Base-by-base conservation (phyloP, 2,888 invertebrate species). In the Colostygia pectinataria region DNA sequence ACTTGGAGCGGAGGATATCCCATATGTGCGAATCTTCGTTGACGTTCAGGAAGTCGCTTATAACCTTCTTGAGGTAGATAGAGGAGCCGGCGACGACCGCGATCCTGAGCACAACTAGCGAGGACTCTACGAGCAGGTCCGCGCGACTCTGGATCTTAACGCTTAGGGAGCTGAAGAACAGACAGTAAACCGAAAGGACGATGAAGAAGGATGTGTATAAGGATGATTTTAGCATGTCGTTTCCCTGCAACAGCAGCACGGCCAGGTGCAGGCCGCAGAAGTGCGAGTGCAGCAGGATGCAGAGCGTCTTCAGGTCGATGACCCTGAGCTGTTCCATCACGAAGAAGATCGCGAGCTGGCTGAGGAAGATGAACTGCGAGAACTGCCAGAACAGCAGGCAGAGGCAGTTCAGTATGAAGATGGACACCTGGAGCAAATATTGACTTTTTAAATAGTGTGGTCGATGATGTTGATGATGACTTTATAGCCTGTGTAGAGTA, bases 341-440 rank as follows among this genome's bases (percentile, higher is more conserved):
- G 65, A 95, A 93, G 56, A 97, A 90, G 2, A 95, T 94, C 3
- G 94, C 79, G 0, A 93, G 90, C 77, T 97, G 96, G 0, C 95
- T 95, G 2, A 94, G 89, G 62, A 96, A 92, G 46, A 96, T 93
- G 68, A 97, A 95, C 65, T 96, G 96, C 0, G 96, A 93, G 86
- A 97, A 96, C 80, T 97, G 95, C 94, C 96, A 95, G 60, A 92
- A 92, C 0, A 93, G 74, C 0, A 93, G 76, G 53, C 92, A 91
- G 0, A 91, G 60, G 41, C 81, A 79, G 70, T 88, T 89, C 0
- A 87, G 48, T 0, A 83, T 54, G 59, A 87, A 79, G 1, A 87
- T 77, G 12, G 78, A 68, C 0, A 87, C 64, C 90, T 90, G 87
- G 0, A 81, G 80, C 46, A 59, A 25, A 50, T n/a, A n/a, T n/a